Base-by-base conservation (phyloP, 92 coral and sea anemone species). In the Epizoanthus illoricatus region DNA sequence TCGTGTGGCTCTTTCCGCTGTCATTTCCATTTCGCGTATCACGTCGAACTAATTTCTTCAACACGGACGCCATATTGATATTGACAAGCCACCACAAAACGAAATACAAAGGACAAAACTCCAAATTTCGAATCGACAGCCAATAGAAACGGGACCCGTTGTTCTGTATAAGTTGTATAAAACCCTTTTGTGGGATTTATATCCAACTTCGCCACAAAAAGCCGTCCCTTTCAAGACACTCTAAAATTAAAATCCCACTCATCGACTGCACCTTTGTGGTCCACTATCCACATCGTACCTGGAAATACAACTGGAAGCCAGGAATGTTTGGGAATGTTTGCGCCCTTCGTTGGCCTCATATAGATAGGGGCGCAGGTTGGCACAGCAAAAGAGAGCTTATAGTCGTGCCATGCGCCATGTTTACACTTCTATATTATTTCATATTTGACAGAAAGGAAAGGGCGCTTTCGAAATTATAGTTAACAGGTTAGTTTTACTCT, bases 31-130 rank as follows among this genome's bases (percentile, higher is more conserved):
- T 93, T 71, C 97, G 94, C 71, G 94, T 82, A 60, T 93, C 97
- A 7, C 94, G 93, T 42, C 94, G 93, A 28, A 93, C 97, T 39
- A 93, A 57, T 75, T 93, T 93, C 84, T 87, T 83, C 74, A 93
- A 85, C 24, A 93, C 97, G 39, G 97, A 93, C 91, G 97, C 97
- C 97, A 93, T 93, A 71, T 93, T 93, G 64, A 5, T 93, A 71
- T 93, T 93, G 64, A 5, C 19, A 49, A n/a, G 55, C 40, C 62
- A 20, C 42, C 41, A 15, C 64, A 73, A 20, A 21, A 73, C 62
- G 11, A 3, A 18, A 52, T 19, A 10, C 64, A 52, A 39, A 20
- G 45, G 20, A 75, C 21, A 60, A n/a, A 3, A 36, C 69, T 45
- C 68, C 11, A 59, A 75, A 59, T 7, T 72, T 7, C 39, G 41